A percentile compares a stretch with the other conserved stretches of the same genome.
Conservation (phyloP, 2,797 vertebrate genomes). For the Myotis findleyi region DNA sequence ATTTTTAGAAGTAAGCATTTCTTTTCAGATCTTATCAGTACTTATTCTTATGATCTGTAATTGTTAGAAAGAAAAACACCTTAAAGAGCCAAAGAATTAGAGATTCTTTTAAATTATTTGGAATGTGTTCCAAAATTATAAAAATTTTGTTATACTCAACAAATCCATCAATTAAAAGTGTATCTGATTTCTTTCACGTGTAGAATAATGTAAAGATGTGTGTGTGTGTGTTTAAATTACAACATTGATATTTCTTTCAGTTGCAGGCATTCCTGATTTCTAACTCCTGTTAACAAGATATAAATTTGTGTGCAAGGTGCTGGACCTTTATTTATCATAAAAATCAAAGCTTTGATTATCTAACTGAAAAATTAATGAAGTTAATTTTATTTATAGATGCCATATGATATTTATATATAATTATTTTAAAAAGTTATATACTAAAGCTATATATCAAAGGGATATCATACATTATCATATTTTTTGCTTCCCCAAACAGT, state of each 20-base stretch:
- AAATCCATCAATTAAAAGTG: background rate
- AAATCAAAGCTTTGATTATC: background rate
- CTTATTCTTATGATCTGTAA: background rate
- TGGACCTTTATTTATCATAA: background rate
- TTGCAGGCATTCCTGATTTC: background rate
- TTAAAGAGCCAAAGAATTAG: background rate
- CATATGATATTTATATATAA: background rate
- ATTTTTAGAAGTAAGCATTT: constrained; percentile 27
- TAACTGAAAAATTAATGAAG: background rate
- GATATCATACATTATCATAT: background rate
- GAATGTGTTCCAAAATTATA: background rate
- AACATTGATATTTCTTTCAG: background rate
- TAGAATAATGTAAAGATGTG: background rate
- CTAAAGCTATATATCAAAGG: background rate
- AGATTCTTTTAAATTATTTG: background rate
- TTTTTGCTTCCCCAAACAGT: background rate
- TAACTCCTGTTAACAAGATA: background rate
- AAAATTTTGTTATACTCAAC: background rate
- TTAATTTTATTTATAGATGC: background rate
- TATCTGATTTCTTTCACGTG: background rate
- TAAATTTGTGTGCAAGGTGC: background rate
- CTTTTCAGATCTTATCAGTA: background rate
- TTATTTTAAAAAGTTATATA: background rate
- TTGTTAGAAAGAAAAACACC: background rate
- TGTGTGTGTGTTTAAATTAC: background rate